Percentiles rank a stretch among this genome's conserved stretches.
Evolutionary conservation across 2,888 invertebrate species (phyloP).

Genomic region (Phasia obesa): DNA sequence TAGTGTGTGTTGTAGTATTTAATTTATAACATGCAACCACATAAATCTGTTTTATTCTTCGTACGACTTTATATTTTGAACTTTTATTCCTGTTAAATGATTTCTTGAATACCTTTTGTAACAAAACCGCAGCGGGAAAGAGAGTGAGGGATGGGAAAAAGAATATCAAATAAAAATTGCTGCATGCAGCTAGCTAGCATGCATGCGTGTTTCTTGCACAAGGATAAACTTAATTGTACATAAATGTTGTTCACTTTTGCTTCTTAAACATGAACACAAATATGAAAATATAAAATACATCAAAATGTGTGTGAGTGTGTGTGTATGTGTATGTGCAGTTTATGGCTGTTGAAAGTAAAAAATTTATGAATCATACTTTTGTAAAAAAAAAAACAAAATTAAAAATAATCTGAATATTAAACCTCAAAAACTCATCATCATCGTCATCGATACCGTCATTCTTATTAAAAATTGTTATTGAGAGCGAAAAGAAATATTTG

Average conservation of each 20-base stretch:
- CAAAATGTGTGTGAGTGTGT: background rate
- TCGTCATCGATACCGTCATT: slow-evolving; percentile 31
- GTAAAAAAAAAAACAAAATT: slow-evolving; percentile 47
- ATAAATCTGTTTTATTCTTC: slow-evolving; percentile 42
- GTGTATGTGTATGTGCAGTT: background rate
- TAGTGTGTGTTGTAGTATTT: slow-evolving; percentile 33
- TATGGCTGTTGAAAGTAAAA: slow-evolving; percentile 21
- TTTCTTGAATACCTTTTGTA: slow-evolving; percentile 34
- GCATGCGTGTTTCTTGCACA: background rate
- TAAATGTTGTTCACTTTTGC: slow-evolving; percentile 62
- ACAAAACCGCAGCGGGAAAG: background rate
- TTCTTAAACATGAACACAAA: slow-evolving; percentile 40
- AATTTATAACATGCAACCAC: slow-evolving; percentile 45
- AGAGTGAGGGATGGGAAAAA: background rate
- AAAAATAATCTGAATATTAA: slow-evolving; percentile 61
- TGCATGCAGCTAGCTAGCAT: slow-evolving; percentile 7
- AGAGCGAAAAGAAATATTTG: slow-evolving; percentile 45
- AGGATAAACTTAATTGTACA: slow-evolving; percentile 61
- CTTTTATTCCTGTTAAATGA: slow-evolving; percentile 46
- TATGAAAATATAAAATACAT: slow-evolving; percentile 17
- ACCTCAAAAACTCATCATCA: slow-evolving; percentile 67
- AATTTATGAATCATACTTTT: slow-evolving; percentile 26
- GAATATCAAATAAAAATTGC: background rate
- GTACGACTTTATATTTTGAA: slow-evolving; percentile 1
- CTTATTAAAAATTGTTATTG: slow-evolving; percentile 43